Percentiles rank a stretch among this genome's conserved stretches.
phyloP scores from a whole-genome alignment of 2,888 invertebrate species.

The Candidula unifasciata region DNA sequence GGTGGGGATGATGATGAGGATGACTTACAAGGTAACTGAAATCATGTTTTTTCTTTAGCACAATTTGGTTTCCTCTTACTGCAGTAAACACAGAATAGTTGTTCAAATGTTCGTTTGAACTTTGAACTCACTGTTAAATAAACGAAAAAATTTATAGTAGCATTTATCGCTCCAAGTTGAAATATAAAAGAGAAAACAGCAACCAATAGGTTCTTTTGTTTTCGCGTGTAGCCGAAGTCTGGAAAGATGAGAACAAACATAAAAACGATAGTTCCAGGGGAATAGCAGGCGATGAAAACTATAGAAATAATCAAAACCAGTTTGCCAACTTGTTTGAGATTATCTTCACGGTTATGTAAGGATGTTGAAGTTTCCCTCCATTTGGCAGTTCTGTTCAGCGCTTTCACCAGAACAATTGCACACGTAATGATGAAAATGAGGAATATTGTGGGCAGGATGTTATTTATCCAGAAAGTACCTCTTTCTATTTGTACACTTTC shows the following conservation, averaged over 20 bases:
- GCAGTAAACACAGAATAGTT: no score
- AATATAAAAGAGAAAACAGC: not conserved
- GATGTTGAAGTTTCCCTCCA: not conserved
- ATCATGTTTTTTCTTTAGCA: no score
- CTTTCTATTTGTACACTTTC: constrained; percentile 1
- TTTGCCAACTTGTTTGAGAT: constrained; percentile 2
- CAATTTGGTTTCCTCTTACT: no score
- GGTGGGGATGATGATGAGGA: no score
- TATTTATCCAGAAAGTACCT: no score
- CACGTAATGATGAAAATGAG: not conserved
- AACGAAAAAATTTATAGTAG: not conserved
- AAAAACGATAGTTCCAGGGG: not conserved
- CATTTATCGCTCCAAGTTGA: constrained; percentile 18
- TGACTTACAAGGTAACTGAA: no score
- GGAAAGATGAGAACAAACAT: not conserved
- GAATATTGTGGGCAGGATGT: no score
- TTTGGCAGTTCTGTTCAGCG: not conserved
- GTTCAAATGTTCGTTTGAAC: not conserved
- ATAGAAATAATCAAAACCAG: not conserved
- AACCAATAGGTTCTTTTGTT: not conserved
- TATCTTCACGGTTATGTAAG: not conserved
- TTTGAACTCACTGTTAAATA: constrained; percentile 18
- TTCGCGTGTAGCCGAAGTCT: not conserved
- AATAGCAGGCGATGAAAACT: constrained; percentile 7
- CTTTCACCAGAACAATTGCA: not conserved